Base-by-base conservation (phyloP, 2,113 vertebrate species). In the Pomatostomus ruficeps region DNA sequence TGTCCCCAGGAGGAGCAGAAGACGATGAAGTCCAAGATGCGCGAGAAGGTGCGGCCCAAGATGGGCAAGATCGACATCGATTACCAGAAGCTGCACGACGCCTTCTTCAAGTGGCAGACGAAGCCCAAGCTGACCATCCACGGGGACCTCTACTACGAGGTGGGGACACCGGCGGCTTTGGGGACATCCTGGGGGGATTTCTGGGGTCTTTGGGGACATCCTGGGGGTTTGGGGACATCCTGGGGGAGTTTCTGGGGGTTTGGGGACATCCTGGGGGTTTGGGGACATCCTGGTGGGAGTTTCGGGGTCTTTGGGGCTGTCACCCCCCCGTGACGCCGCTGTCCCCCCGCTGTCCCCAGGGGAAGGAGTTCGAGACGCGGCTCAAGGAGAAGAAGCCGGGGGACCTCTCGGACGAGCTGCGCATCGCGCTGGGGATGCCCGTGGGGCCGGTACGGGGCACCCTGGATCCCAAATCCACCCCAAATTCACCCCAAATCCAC, bases 61-160 rank as follows among this genome's bases (percentile, higher is more conserved):
- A 99, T 99, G 99, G 99, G 99, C 22, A 99, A 99, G 96, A 99
- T 99, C 6, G 99, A 99, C 96, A 99, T 99, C 3, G 99, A 99
- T 87, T 99, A 99, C 96, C 99, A 99, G 98, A 99, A 99, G 75
- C 98, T 99, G 15, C 99, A 99, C 4, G 99, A 99, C 2, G 99
- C 99, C 58, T 99, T 99, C 98, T 99, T 99, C 97, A 99, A 99
- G 65, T 99, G 99, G 99, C 99, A 99, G 96, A 99, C 98, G 70
- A 99, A 99, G 65, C 99, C 99, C 13, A 99, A 99, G 57, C 98
- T 99, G 75, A 99, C 99, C 31, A 99, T 99, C 91, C 99, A 99
- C 0, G 99, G 99, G 29, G 99, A 99, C 95, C 98, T 99, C 38
- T 99, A 99, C 89, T 99, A 99, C 2, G 99, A 99, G 99, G 99